A percentile compares a stretch with the other conserved stretches of the same genome.
Evolutionary conservation across 2,888 invertebrate species (phyloP).

Genomic region (Drosophila mayaguana): DNA sequence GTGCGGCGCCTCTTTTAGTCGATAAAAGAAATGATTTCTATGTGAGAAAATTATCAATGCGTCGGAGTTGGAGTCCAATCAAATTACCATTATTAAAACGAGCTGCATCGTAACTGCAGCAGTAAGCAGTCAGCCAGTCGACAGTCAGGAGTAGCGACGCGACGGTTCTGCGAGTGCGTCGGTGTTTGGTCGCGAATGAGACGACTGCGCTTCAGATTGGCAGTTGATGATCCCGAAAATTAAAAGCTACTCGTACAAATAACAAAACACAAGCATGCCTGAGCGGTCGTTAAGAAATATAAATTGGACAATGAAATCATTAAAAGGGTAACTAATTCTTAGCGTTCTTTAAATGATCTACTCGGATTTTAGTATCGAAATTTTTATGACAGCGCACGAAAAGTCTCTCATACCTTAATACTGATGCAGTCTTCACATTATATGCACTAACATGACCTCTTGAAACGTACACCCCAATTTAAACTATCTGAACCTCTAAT

Average conservation of each 20-base stretch:
- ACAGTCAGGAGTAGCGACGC: background rate
- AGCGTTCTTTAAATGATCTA: slow-evolving; percentile 54
- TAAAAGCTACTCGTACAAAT: slow-evolving; percentile 53
- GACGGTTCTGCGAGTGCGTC: slow-evolving; percentile 19
- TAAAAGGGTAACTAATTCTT: slow-evolving; percentile 72
- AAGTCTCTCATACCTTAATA: slow-evolving; percentile 9
- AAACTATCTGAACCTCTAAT: background rate
- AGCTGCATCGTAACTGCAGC: slow-evolving; percentile 61
- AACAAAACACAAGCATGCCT: slow-evolving; percentile 40
- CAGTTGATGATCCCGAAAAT: slow-evolving; percentile 53
- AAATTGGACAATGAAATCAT: slow-evolving; percentile 84
- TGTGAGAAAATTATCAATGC: slow-evolving; percentile 83
- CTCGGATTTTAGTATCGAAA: slow-evolving; percentile 50
- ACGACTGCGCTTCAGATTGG: slow-evolving; percentile 34
- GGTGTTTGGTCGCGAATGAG: slow-evolving; percentile 23
- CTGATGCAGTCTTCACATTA: background rate
- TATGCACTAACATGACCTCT: background rate
- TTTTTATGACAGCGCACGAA: slow-evolving; percentile 37
- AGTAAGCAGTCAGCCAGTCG: slow-evolving; percentile 6
- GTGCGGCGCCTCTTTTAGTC: slow-evolving; percentile 81
- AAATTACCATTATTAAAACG: slow-evolving; percentile 77
- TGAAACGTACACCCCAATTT: background rate
- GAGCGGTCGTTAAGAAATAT: slow-evolving; percentile 79
- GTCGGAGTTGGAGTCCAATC: slow-evolving; percentile 82
- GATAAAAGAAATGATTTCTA: slow-evolving; percentile 69